These are phyloP conservation scores for Cyrtodaria siliqua DNA, from an alignment of 2,888 invertebrate species.

Conservation along the genomic window DNA sequence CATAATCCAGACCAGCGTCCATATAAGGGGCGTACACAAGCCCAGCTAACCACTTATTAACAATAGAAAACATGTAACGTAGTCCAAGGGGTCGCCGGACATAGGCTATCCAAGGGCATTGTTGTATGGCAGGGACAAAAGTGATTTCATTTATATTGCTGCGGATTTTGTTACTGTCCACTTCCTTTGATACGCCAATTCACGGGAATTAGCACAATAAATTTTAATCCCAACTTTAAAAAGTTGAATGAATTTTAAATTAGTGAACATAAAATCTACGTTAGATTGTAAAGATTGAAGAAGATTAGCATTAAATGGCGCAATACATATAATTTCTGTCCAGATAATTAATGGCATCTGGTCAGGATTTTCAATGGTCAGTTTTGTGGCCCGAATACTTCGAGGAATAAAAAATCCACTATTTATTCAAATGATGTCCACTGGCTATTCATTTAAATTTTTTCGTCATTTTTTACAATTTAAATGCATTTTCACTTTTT, in stretches of 20 bases:
- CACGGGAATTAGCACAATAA: conserved; percentile 60
- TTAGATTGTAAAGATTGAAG: conserved; percentile 43
- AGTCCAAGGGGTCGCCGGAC: conserved; percentile 54
- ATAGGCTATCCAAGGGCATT: conserved; percentile 53
- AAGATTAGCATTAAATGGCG: conserved; percentile 60
- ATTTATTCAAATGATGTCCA: conserved; percentile 40
- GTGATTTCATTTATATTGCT: conserved; percentile 44
- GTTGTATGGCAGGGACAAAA: conserved; percentile 34
- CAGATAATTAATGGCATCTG: conserved; percentile 46
- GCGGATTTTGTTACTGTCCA: conserved; percentile 32
- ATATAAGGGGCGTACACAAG: conserved; percentile 35
- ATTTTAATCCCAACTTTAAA: conserved; percentile 38
- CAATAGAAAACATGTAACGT: conserved; percentile 60
- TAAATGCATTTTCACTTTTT: conserved; percentile 65
- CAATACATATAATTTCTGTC: conserved; percentile 56
- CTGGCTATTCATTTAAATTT: conserved; percentile 50
- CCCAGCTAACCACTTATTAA: conserved; percentile 58
- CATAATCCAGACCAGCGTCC: conserved; percentile 57
- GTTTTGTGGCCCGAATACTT: conserved; percentile 7
- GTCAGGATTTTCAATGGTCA: conserved; percentile 29
- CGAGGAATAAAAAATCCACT: conserved; percentile 23
- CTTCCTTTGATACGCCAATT: conserved; percentile 44
- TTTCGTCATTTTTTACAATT: conserved; percentile 58
- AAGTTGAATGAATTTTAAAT: conserved; percentile 57
- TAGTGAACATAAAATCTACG: conserved; percentile 65